Evolutionary conservation across 2,113 vertebrate genomes (phyloP).

Genomic region (Catagonus wagneri): DNA sequence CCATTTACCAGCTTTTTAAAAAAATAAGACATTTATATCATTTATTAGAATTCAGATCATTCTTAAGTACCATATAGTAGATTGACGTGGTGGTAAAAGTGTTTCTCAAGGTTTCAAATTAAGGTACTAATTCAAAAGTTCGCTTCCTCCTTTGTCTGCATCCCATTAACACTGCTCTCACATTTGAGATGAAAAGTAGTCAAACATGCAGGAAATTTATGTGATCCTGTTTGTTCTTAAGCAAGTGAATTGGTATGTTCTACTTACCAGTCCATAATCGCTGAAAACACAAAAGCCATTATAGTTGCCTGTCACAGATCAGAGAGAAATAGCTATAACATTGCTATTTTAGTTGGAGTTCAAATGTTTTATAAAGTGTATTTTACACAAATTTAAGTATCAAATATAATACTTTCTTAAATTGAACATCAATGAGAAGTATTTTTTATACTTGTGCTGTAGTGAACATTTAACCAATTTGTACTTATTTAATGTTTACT

Average conservation of each 20-base stretch:
- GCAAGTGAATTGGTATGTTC: neutral
- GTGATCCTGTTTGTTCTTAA: conserved; percentile 35
- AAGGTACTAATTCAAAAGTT: conserved; percentile 11
- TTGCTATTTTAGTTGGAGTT: conserved; percentile 52
- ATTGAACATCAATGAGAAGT: neutral
- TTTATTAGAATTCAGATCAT: neutral
- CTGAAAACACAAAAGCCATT: conserved; percentile 29
- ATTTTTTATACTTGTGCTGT: neutral
- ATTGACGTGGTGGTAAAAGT: neutral
- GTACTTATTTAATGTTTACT: neutral
- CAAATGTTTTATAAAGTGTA: neutral
- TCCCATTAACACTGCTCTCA: neutral
- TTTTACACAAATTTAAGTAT: neutral
- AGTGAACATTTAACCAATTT: neutral
- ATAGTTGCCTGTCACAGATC: conserved; percentile 33
- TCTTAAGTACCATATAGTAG: conserved; percentile 17
- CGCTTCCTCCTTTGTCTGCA: conserved; percentile 16
- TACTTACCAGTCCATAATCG: conserved; percentile 24
- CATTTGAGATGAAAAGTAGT: conserved; percentile 22
- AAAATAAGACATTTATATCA: neutral
- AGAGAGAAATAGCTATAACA: conserved; percentile 23
- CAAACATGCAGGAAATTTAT: neutral
- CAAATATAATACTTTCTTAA: conserved; percentile 14
- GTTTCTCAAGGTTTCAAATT: conserved; percentile 18
- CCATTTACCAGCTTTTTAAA: neutral